Base-by-base conservation (phyloP, 2,888 invertebrate species). In the Phlogophora meticulosa region DNA sequence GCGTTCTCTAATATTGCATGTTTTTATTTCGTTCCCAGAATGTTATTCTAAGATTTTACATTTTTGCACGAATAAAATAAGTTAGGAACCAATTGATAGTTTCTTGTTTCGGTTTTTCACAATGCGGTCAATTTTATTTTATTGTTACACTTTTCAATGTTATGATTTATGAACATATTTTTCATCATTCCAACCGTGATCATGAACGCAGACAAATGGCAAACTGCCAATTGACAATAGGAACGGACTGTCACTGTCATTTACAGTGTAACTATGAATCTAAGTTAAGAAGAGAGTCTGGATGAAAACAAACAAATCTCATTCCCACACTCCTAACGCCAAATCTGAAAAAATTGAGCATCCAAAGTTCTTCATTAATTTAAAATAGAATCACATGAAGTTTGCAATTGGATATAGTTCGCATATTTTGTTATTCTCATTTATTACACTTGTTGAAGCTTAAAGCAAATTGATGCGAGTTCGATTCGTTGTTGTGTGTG, bases 201-300 rank as follows among this genome's bases (percentile, higher is more conserved):
- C n/a, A 11, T 55, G 66, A 66, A 66, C 69, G 46, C 34, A 69
- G 17, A 10, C 20, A 40, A 17, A 38, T 10, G n/a, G 15, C 4
- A 20, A 48, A 15, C 22, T 32, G 11, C 22, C 22, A 17, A 40
- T 40, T 32, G n/a, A n/a, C n/a, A n/a, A n/a, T n/a, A n/a, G n/a
- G n/a, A 60, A 22, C 13, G 20, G 10, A 15, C 20, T 40, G 57
- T 60, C 13, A 45, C 20, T 62, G 45, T 60, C 61, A 45, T 4
- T 2, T 28, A 28, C 0, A 28, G 45, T 36, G 45, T 61, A 61
- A 62, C 62, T 62, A 62, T 15, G 34, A 58, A 28, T 28, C 28
- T 28, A 28, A 28, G 5, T 4, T 5, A 4, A 2, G 28, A 28
- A 2, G 28, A 28, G 28, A 28, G 2, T 4, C 28, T 28, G 2